A percentile compares a stretch with the other conserved stretches of the same genome.
Conservation (phyloP, 2,113 vertebrate genomes). For the Hassar affinis region DNA sequence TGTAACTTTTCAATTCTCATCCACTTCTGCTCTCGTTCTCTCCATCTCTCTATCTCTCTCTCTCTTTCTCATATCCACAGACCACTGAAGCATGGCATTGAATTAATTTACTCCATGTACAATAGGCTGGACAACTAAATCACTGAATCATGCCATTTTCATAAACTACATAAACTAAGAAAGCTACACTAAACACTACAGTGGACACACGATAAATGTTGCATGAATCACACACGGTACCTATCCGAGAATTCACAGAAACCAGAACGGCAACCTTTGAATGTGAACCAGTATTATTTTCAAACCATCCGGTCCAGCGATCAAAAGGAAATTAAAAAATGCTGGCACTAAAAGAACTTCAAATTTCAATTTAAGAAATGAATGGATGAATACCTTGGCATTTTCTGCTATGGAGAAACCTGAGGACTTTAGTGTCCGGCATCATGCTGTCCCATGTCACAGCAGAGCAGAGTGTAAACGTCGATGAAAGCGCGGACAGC, state of each 20-base stretch:
- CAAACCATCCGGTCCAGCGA: too few relatives aligned
- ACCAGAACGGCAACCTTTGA: too few relatives aligned
- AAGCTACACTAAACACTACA: background rate
- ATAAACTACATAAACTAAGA: background rate
- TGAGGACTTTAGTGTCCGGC: conserved; percentile 67
- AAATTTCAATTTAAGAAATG: background rate
- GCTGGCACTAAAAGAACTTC: background rate
- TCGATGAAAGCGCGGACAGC: conserved; percentile 14
- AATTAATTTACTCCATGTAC: conserved; percentile 70
- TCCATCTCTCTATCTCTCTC: conserved; percentile 35
- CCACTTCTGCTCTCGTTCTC: background rate
- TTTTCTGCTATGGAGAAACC: conserved; percentile 63
- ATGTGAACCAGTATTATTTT: background rate
- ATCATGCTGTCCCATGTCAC: conserved; percentile 33
- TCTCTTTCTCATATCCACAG: conserved; percentile 32
- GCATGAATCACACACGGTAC: background rate
- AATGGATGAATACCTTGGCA: conserved; percentile 71
- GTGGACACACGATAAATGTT: background rate
- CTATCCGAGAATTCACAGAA: background rate
- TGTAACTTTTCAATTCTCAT: conserved; percentile 60
- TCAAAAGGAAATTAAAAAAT: background rate
- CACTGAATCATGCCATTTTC: conserved; percentile 45
- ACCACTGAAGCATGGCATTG: conserved; percentile 58
- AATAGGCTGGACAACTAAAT: conserved; percentile 54
- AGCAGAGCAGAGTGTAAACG: conserved; percentile 33